These are phyloP conservation scores for Mercenaria mercenaria DNA, from an alignment of 1,140 invertebrate genomes.

Conservation along the genomic window DNA sequence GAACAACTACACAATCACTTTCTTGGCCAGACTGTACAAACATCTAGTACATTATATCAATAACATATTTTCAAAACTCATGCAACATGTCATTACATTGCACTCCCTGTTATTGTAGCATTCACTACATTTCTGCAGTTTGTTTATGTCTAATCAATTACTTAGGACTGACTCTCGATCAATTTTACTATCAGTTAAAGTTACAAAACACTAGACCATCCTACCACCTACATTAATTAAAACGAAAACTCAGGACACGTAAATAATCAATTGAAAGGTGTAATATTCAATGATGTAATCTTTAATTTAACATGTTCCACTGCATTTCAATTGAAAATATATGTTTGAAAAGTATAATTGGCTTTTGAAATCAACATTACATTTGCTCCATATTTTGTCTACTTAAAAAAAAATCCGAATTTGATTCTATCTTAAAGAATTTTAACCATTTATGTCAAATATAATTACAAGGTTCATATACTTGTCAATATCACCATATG, in stretches of 20 bases:
- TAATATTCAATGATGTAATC: neutral
- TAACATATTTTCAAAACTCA: neutral
- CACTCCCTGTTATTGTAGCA: neutral
- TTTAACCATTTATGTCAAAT: too few species aligned
- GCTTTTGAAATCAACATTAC: too few species aligned
- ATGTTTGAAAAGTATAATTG: too few species aligned
- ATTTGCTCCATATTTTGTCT: too few species aligned
- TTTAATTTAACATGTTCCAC: neutral
- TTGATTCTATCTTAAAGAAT: too few species aligned
- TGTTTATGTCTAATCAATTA: neutral
- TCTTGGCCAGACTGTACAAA: too few species aligned
- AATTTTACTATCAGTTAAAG: neutral
- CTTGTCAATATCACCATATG: too few species aligned
- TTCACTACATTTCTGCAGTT: neutral
- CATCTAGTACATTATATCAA: too few species aligned
- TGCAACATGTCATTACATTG: neutral
- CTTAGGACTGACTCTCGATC: neutral
- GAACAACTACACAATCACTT: too few species aligned
- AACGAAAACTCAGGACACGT: neutral
- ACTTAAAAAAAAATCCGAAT: too few species aligned
- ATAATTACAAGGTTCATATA: too few species aligned
- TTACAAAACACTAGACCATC: neutral
- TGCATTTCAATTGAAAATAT: neutral
- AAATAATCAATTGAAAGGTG: neutral
- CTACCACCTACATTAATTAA: neutral